Evolutionary conservation across 2,888 invertebrate genomes (phyloP).

Genomic region (Andrena bucephala): DNA sequence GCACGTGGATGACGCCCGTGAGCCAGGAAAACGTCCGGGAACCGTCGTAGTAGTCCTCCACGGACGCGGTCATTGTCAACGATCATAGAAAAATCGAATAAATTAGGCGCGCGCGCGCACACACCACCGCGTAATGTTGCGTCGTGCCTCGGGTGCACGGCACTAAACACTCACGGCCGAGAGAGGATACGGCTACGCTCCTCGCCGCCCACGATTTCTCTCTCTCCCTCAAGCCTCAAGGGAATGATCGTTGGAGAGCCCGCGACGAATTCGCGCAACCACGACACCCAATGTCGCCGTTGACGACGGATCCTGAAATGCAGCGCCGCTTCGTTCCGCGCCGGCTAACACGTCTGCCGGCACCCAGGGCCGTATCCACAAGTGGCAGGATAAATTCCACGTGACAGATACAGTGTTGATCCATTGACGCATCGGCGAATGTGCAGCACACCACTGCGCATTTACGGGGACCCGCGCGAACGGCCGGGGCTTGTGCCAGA

Average conservation of each 20-base stretch:
- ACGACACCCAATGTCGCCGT: conserved; percentile 41
- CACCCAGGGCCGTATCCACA: conserved; percentile 58
- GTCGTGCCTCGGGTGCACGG: conserved; percentile 1
- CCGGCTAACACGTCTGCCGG: conserved; percentile 53
- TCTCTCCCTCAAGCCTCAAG: conserved; percentile 11
- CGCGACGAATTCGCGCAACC: conserved; percentile 23
- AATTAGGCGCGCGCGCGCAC: conserved; percentile 23
- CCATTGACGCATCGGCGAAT: no score
- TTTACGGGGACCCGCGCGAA: neutral
- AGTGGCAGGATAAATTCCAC: conserved; percentile 44
- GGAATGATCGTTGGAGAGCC: conserved; percentile 39
- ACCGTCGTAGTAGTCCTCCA: conserved; percentile 88
- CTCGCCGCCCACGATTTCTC: conserved; percentile 3
- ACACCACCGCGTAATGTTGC: conserved; percentile 28
- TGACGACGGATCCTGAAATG: conserved; percentile 56
- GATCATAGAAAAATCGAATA: conserved; percentile 37
- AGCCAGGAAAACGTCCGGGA: conserved; percentile 90
- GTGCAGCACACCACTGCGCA: neutral
- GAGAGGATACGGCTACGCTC: conserved; percentile 6
- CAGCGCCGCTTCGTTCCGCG: conserved; percentile 62
- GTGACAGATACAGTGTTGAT: conserved; percentile 33
- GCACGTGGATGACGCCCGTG: conserved; percentile 89
- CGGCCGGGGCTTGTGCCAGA: neutral
- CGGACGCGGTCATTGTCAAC: conserved; percentile 69
- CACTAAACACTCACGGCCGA: conserved; percentile 1